Conservation (phyloP, 64 coral and sea anemone genomes). For the Pocillopora damicornis region DNA sequence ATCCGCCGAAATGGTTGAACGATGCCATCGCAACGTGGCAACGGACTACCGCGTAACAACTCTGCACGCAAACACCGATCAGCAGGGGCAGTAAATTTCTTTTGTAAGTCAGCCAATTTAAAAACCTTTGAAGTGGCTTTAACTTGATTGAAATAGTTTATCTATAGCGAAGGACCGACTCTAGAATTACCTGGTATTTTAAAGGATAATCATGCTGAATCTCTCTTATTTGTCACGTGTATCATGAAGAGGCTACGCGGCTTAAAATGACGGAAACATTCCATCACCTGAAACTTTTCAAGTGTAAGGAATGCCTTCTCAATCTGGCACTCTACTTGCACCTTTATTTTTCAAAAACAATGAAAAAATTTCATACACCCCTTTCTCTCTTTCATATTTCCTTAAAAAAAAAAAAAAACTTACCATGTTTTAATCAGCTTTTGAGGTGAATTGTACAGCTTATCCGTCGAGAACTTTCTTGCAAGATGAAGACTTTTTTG, state of each 20-base stretch:
- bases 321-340: background rate
- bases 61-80: background rate
- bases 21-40: background rate
- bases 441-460: background rate
- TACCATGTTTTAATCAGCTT: background rate
- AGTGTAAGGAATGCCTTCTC: background rate
- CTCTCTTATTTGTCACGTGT: background rate
- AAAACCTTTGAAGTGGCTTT: background rate
- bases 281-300: background rate
- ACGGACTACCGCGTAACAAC: background rate
- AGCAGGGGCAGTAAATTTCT: background rate
- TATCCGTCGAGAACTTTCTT: background rate
- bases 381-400: background rate
- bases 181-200: background rate
- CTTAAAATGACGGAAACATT: background rate
- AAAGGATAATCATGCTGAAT: background rate
- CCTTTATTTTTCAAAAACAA: background rate
- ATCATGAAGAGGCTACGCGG: background rate
- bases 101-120: conserved; percentile 7
- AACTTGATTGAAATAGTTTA: background rate
- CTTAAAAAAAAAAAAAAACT: background rate
- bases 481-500: background rate
- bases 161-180: background rate
- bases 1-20: background rate
- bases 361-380: background rate